Percentiles rank a stretch among this genome's conserved stretches.
Evolutionary conservation across 2,888 invertebrate species (phyloP).

Genomic region (Melinaea menophilus): DNA sequence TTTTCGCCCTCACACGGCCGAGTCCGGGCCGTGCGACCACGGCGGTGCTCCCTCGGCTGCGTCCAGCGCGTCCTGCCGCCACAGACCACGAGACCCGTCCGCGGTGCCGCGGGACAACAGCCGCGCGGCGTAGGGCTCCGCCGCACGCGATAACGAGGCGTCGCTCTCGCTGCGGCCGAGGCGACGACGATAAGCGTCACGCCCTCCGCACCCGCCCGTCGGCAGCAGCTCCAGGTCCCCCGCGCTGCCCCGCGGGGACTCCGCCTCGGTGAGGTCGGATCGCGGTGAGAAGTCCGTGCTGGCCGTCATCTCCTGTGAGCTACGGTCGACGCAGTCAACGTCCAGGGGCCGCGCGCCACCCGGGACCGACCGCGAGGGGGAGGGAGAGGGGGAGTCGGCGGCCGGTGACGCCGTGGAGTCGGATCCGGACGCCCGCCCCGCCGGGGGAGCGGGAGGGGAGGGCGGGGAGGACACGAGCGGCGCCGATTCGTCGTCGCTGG

Average conservation of each 20-base stretch:
- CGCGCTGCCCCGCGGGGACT: conserved; percentile 53
- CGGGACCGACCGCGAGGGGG: conserved; percentile 27
- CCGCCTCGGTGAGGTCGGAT: conserved; percentile 64
- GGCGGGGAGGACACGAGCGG: conserved; percentile 76
- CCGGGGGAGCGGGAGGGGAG: conserved; percentile 30
- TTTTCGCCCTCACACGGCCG: conserved; percentile 57
- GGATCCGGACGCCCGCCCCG: conserved; percentile 23
- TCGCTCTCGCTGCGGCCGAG: conserved; percentile 47
- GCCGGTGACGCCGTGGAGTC: conserved; percentile 33
- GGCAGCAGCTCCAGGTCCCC: conserved; percentile 56
- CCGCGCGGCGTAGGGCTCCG: conserved; percentile 70
- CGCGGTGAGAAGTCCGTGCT: conserved; percentile 62
- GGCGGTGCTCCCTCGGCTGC: conserved; percentile 57
- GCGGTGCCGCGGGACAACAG: conserved; percentile 58
- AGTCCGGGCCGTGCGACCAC: conserved; percentile 74
- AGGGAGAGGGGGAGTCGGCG: conserved; percentile 34
- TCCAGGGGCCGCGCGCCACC: conserved; percentile 33
- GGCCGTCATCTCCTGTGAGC: conserved; percentile 40
- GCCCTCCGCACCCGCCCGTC: conserved; percentile 42
- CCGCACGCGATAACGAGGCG: conserved; percentile 56
- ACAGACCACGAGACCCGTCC: conserved; percentile 59
- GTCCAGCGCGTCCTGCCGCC: conserved; percentile 74
- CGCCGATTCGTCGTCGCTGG: conserved; percentile 84
- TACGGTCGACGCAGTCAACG: conserved; percentile 43
- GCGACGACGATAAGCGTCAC: conserved; percentile 40